Base-by-base conservation (phyloP, 2,113 vertebrate species). In the Hippocampus comes region DNA sequence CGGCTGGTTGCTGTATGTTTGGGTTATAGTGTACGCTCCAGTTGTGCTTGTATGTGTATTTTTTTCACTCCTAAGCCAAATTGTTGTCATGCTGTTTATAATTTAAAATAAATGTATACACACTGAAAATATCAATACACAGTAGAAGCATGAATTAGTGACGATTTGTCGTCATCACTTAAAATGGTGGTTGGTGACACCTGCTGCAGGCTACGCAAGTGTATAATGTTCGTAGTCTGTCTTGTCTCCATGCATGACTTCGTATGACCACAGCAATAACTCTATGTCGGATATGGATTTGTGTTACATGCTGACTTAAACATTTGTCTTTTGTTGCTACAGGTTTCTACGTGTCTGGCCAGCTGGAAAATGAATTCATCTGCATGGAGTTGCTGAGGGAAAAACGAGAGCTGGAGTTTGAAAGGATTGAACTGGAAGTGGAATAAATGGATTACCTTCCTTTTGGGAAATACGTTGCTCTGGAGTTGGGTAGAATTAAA, bases 361-460 rank as follows among this genome's bases (percentile, higher is more conserved):
- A 69, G 63, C 66, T 67, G 81, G 79, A 87, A 84, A 83, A 82
- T 53, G 73, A 86, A 83, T 68, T 25, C 71, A 41, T 76, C 68
- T 72, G 74, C 75, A 76, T 77, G 87, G 83, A 89, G 79, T 81
- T 81, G 78, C 78, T 72, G 76, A 82, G 61, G 73, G 85, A 70
- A 82, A 81, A 79, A 61, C 30, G 75, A 81, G 72, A 75, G 79
- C 66, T 15, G 64, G 72, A 83, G 72, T 79, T 70, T 68, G 75
- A 79, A 79, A 75, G 78, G 79, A 87, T 76, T 80, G 75, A 87
- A 73, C 80, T 73, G 82, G 79, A 87, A 81, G 78, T 84, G 81
- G 88, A 89, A 83, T 87, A 82, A 88, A 89, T 89, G 88, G 86
- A 91, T 88, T 89, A 84, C 80, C 77, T 79, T 86, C 68, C 70